Evolutionary conservation across 2,113 vertebrate genomes (phyloP).

Genomic region (Uropsilus gracilis): DNA sequence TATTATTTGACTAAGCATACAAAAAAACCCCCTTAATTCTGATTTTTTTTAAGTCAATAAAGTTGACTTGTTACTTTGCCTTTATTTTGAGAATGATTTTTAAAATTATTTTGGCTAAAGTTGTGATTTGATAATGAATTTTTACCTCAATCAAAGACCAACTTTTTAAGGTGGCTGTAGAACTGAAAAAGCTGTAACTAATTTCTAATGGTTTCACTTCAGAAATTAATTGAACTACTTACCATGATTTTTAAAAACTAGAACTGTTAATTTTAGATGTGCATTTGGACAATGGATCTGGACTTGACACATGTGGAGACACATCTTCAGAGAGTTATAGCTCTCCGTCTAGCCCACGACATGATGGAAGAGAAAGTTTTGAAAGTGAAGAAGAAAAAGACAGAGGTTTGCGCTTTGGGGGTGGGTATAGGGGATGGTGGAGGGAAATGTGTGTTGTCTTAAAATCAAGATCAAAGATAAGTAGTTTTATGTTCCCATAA

Average conservation of each 20-base stretch:
- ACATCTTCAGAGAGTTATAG: slow-evolving; percentile 97
- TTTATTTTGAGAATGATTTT: neutral
- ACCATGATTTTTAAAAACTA: slow-evolving; percentile 73
- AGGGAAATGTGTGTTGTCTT: neutral
- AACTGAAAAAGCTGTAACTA: slow-evolving; percentile 20
- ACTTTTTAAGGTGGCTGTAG: neutral
- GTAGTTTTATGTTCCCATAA: neutral
- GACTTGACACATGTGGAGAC: slow-evolving; percentile 92
- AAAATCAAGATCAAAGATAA: neutral
- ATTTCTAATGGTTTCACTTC: slow-evolving; percentile 56
- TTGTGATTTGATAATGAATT: neutral
- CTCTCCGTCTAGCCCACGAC: slow-evolving; percentile 94
- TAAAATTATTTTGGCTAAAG: slow-evolving; percentile 43
- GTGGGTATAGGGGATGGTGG: neutral
- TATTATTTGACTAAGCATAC: neutral
- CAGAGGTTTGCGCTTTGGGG: slow-evolving; percentile 88
- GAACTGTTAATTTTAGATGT: slow-evolving; percentile 86
- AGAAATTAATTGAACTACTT: slow-evolving; percentile 31
- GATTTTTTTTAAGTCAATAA: neutral
- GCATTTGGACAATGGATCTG: slow-evolving; percentile 89
- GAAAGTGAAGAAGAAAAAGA: slow-evolving; percentile 97
- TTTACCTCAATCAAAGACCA: neutral
- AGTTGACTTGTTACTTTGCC: neutral
- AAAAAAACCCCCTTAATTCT: neutral
- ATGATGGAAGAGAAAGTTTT: slow-evolving; percentile 92